Evolutionary conservation across 2,113 vertebrate species (phyloP).

Genomic region (Cynoglossus semilaevis): DNA sequence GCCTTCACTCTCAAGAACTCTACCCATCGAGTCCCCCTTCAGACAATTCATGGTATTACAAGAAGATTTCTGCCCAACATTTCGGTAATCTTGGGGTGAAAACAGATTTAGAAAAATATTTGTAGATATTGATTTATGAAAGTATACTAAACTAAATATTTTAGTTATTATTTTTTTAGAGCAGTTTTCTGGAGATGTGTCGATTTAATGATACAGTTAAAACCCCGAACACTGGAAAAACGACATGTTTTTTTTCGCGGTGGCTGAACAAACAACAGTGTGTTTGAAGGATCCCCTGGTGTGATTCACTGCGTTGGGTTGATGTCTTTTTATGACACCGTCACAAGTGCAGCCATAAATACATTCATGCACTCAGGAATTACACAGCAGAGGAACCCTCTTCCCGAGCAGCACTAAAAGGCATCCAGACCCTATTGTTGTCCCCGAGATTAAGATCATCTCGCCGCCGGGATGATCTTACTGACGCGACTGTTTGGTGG

Average conservation of each 20-base stretch:
- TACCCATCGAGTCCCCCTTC: no score
- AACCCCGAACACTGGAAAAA: no score
- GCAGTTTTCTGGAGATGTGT: no score
- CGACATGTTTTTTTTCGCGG: neutral
- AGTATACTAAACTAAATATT: no score
- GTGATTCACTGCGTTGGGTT: slow-evolving; percentile 1
- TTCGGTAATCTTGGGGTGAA: no score
- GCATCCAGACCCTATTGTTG: slow-evolving; percentile 28
- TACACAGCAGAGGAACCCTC: slow-evolving; percentile 19
- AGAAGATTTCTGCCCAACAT: no score
- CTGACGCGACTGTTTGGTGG: slow-evolving; percentile 23
- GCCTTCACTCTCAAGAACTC: no score
- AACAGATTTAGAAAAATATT: no score
- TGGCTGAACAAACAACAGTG: neutral
- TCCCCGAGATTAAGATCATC: slow-evolving; percentile 38
- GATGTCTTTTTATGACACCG: slow-evolving; percentile 1
- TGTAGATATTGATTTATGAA: no score
- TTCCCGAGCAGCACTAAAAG: slow-evolving; percentile 22
- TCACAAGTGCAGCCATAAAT: slow-evolving; percentile 32
- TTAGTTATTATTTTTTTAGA: no score
- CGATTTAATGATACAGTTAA: no score
- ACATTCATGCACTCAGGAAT: slow-evolving; percentile 29
- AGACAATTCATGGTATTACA: no score
- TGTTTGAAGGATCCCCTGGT: neutral
- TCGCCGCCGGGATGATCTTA: slow-evolving; percentile 29